Conservation (phyloP, 1,140 invertebrate species). For the Leptoteleia sp. region DNA sequence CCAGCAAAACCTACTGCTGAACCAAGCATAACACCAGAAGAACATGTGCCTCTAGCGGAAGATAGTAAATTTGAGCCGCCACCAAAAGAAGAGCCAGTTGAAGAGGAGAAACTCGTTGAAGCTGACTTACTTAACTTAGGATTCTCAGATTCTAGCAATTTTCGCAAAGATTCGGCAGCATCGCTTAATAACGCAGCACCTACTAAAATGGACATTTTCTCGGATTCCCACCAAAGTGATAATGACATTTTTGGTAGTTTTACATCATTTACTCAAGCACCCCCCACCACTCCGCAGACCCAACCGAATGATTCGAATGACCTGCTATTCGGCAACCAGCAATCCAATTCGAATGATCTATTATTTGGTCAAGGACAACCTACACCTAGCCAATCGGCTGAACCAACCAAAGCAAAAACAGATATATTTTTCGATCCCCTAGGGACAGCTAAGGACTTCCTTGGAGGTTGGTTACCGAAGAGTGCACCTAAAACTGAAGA, state of each 20-base stretch:
- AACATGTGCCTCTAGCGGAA: constrained; percentile 53
- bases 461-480: constrained; percentile 71
- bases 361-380: constrained; percentile 65
- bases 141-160: constrained; percentile 1
- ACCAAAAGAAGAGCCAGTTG: constrained; percentile 5
- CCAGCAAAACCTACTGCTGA: constrained; percentile 7
- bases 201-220: constrained; percentile 74
- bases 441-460: constrained; percentile 68
- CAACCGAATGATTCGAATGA: constrained; percentile 68
- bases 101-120: constrained; percentile 70
- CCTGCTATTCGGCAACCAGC: constrained; percentile 69
- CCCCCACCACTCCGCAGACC: constrained; percentile 57
- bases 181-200: constrained; percentile 38
- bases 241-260: constrained; percentile 85
- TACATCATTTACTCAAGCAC: constrained; percentile 71
- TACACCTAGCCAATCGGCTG: not conserved
- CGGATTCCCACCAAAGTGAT: constrained; percentile 70
- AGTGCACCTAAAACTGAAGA: constrained; percentile 69
- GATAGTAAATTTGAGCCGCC: constrained; percentile 20
- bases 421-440: constrained; percentile 76
- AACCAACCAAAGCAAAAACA: constrained; percentile 22
- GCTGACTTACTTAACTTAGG: constrained; percentile 80
- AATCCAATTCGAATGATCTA: constrained; percentile 66
- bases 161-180: not conserved
- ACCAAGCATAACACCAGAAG: constrained; percentile 30